phyloP scores from a whole-genome alignment of 2,797 vertebrate genomes.

The Tadarida brasiliensis region DNA sequence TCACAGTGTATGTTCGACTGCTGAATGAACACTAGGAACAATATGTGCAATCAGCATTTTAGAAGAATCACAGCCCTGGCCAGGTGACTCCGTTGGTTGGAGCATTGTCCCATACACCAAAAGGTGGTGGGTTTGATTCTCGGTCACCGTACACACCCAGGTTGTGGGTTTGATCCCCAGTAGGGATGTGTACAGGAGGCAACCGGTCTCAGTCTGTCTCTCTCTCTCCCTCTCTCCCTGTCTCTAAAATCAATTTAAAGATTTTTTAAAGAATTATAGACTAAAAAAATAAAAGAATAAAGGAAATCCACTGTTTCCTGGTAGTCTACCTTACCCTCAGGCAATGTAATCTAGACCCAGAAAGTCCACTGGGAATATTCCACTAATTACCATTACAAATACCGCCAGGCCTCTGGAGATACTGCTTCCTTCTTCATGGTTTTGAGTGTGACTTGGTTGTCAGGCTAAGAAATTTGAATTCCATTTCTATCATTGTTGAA shows the following conservation, averaged over 20 bases:
- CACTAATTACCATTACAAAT: neutral
- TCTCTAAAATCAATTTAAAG: too few species aligned
- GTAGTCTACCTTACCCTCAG: neutral
- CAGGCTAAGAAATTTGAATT: neutral
- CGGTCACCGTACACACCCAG: too few species aligned
- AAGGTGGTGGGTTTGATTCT: too few species aligned
- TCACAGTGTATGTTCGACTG: neutral
- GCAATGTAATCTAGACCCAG: neutral
- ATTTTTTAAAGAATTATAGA: neutral
- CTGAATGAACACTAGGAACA: neutral
- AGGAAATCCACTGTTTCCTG: neutral
- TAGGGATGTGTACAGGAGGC: too few species aligned
- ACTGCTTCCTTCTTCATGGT: neutral
- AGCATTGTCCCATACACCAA: too few species aligned
- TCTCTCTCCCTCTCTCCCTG: too few species aligned
- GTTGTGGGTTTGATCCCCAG: too few species aligned
- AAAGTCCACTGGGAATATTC: neutral
- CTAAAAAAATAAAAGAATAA: conserved; percentile 3
- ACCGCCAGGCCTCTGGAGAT: neutral
- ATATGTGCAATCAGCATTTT: neutral
- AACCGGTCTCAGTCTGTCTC: too few species aligned
- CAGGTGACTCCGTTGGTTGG: too few species aligned
- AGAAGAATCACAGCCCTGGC: neutral
- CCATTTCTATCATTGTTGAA: neutral
- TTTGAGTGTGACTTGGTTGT: neutral